A percentile compares a stretch with the other conserved stretches of the same genome.
Evolutionary conservation across 2,113 vertebrate species (phyloP).

Genomic region (Nematolebias whitei): DNA sequence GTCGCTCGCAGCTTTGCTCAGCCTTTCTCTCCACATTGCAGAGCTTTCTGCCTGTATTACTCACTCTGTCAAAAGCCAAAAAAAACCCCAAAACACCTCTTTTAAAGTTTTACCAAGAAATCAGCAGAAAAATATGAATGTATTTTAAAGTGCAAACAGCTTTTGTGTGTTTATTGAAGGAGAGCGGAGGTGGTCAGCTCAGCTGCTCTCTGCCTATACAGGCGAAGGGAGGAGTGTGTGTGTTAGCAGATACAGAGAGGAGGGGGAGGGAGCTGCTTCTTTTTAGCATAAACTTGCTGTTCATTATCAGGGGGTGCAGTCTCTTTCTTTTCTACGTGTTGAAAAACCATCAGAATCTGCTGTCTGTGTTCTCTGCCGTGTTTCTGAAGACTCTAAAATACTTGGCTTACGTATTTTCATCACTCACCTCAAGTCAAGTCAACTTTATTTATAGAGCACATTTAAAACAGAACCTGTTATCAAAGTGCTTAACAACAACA

Average conservation of each 20-base stretch:
- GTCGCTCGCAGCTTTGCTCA: slow-evolving; percentile 68
- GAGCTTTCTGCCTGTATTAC: slow-evolving; percentile 68
- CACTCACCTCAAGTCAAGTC: slow-evolving; percentile 57
- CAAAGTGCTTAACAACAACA: no score
- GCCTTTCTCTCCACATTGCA: slow-evolving; percentile 74
- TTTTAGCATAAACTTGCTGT: slow-evolving; percentile 78
- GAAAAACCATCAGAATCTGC: slow-evolving; percentile 34
- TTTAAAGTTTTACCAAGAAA: slow-evolving; percentile 45
- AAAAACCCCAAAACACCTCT: slow-evolving; percentile 32
- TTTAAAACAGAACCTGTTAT: no score
- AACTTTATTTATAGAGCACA: no score
- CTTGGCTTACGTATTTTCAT: slow-evolving; percentile 42
- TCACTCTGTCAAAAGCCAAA: slow-evolving; percentile 50
- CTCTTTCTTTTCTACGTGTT: slow-evolving; percentile 39
- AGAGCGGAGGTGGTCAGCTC: slow-evolving; percentile 67
- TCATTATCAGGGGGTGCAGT: slow-evolving; percentile 59
- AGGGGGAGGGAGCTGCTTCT: slow-evolving; percentile 72
- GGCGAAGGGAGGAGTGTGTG: slow-evolving; percentile 70
- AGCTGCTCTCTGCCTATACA: slow-evolving; percentile 75
- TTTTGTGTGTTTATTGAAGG: slow-evolving; percentile 60
- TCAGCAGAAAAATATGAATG: slow-evolving; percentile 35
- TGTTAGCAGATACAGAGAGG: slow-evolving; percentile 61
- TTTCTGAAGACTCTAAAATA: slow-evolving; percentile 47
- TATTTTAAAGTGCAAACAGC: slow-evolving; percentile 41
- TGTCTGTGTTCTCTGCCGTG: slow-evolving; percentile 25